A percentile compares a stretch with the other conserved stretches of the same genome.
phyloP scores from a whole-genome alignment of 2,888 invertebrate species.

The Pseudococcus viburni region DNA sequence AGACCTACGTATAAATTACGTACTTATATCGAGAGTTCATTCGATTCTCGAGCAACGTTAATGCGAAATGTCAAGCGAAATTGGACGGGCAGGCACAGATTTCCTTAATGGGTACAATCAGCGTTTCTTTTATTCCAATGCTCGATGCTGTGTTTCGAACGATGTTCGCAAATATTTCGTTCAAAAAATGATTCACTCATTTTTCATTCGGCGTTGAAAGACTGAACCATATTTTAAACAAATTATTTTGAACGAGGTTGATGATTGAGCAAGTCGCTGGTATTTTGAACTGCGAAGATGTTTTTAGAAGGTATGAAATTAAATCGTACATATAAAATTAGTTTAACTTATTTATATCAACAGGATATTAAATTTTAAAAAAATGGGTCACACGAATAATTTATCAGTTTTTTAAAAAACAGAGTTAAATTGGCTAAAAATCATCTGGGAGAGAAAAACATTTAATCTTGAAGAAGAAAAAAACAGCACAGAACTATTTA shows the following conservation, averaged over 20 bases:
- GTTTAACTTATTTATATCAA: too few species aligned
- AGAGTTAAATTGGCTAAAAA: too few species aligned
- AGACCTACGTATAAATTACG: neutral
- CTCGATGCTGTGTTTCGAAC: neutral
- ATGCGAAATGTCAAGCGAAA: neutral
- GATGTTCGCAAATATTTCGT: neutral
- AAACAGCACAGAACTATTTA: too few species aligned
- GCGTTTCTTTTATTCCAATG: neutral
- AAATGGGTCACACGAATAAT: too few species aligned
- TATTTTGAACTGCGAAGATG: neutral
- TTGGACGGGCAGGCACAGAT: neutral
- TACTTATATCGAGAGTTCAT: neutral
- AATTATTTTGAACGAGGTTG: neutral
- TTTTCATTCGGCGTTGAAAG: neutral
- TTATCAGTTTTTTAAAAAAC: too few species aligned
- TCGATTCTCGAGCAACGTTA: neutral
- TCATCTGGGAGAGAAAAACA: too few species aligned
- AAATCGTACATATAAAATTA: too few species aligned
- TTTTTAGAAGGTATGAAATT: too few species aligned
- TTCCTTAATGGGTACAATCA: neutral
- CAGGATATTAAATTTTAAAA: too few species aligned
- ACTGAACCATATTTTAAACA: neutral
- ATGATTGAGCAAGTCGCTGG: neutral
- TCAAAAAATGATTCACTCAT: constrained; percentile 16
- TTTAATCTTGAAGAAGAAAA: too few species aligned